Evolutionary conservation across 2,888 invertebrate species (phyloP).

Genomic region (Rhingia campestris): DNA sequence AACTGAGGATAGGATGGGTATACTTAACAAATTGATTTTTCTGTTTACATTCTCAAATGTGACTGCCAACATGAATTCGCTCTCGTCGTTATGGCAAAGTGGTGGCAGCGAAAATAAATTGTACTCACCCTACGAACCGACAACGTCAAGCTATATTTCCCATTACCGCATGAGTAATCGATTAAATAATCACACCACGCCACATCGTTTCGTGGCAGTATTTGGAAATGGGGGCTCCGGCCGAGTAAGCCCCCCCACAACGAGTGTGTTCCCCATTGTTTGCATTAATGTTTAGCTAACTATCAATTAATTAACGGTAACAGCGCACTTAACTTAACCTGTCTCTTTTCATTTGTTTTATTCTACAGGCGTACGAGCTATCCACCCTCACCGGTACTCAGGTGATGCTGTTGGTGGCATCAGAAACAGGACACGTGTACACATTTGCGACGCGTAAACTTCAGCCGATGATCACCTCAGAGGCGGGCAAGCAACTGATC

Average conservation of each 20-base stretch:
- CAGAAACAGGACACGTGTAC: constrained; percentile 99
- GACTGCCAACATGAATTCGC: constrained; percentile 35
- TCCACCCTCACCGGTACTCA: constrained; percentile 99
- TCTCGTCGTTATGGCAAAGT: background rate
- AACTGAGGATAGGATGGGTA: constrained; percentile 14
- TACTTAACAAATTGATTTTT: constrained; percentile 67
- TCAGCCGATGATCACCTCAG: constrained; percentile 99
- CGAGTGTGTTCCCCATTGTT: constrained; percentile 5
- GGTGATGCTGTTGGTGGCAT: constrained; percentile 99
- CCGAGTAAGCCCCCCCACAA: background rate
- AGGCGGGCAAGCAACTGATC: constrained; percentile 97
- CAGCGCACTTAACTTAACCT: background rate
- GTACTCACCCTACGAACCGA: constrained; percentile 1
- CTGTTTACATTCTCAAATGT: constrained; percentile 58
- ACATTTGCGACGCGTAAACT: constrained; percentile 99
- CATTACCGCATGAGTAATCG: constrained; percentile 44
- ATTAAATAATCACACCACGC: constrained; percentile 50
- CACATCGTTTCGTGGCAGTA: constrained; percentile 34
- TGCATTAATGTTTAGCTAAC: constrained; percentile 48
- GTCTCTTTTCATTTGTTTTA: constrained; percentile 62
- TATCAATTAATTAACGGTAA: constrained; percentile 22
- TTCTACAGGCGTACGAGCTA: constrained; percentile 97
- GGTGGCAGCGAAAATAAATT: background rate
- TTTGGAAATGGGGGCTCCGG: background rate
- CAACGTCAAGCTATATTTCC: background rate